Evolutionary conservation across 2,797 vertebrate species (phyloP).

Genomic region (Aselliscus stoliczkanus): DNA sequence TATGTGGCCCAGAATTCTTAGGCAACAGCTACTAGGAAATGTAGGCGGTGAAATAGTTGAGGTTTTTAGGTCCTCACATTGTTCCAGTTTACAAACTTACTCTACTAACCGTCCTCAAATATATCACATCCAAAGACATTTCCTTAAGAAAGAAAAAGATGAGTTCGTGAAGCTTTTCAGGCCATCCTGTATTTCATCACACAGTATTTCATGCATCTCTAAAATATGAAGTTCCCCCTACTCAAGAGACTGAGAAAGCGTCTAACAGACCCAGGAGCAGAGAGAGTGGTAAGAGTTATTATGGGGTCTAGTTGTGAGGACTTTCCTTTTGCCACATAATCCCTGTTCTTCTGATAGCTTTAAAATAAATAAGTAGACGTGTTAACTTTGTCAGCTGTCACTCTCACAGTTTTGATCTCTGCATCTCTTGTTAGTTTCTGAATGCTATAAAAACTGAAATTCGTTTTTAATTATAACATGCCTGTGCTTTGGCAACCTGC

Average conservation of each 20-base stretch:
- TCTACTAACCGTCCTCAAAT: neutral
- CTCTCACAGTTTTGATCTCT: neutral
- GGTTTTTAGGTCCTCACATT: neutral
- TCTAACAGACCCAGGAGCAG: neutral
- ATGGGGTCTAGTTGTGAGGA: neutral
- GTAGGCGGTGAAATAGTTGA: rapidly evolving
- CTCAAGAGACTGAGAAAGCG: neutral
- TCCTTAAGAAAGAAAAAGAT: neutral
- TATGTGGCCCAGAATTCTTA: rapidly evolving
- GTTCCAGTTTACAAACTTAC: neutral
- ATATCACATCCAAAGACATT: neutral
- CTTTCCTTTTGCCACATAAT: neutral
- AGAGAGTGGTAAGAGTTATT: neutral
- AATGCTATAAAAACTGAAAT: slow-evolving; percentile 21
- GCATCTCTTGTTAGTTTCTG: slow-evolving; percentile 7
- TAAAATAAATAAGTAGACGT: neutral
- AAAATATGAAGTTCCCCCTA: neutral
- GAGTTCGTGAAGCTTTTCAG: neutral
- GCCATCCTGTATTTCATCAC: neutral
- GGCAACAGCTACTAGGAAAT: neutral
- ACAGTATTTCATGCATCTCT: neutral
- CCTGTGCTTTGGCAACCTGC: neutral
- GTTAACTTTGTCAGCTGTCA: neutral
- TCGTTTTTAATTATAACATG: neutral
- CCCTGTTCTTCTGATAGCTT: neutral